Conservation (phyloP, 2,888 invertebrate genomes). For the Epinotia brunnichana region DNA sequence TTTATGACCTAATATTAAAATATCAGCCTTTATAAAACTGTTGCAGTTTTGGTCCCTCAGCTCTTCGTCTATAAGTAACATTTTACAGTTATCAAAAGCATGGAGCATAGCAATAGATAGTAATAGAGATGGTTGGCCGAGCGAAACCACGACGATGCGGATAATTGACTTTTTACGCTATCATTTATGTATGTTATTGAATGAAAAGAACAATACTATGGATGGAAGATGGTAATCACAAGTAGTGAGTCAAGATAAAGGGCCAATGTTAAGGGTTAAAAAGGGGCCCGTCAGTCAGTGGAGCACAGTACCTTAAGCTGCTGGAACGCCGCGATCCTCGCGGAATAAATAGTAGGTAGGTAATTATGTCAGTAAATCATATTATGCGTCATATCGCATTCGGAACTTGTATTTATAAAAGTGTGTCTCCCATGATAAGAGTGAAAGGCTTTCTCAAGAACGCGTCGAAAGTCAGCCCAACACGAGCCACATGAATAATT, state of each 20-base stretch:
- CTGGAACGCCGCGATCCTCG: too few relatives aligned
- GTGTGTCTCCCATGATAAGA: slow-evolving; percentile 67
- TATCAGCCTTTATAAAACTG: too few relatives aligned
- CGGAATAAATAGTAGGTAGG: too few relatives aligned
- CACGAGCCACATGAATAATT: slow-evolving; percentile 82
- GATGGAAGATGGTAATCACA: neutral
- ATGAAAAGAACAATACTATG: slow-evolving; percentile 21
- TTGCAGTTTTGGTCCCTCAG: too few relatives aligned
- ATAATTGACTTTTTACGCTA: slow-evolving; percentile 33
- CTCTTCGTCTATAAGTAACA: too few relatives aligned
- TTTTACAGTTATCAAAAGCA: slow-evolving; percentile 39
- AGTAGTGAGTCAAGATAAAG: slow-evolving; percentile 2
- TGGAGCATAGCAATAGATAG: slow-evolving; percentile 27
- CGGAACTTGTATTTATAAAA: slow-evolving; percentile 29
- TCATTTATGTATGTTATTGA: slow-evolving; percentile 11
- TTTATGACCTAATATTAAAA: too few relatives aligned
- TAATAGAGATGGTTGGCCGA: slow-evolving; percentile 22
- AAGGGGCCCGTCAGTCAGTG: too few relatives aligned
- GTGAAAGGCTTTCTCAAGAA: slow-evolving; percentile 82
- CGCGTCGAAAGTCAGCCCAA: slow-evolving; percentile 78
- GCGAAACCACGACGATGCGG: slow-evolving; percentile 31
- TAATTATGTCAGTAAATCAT: slow-evolving; percentile 9
- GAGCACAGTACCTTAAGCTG: too few relatives aligned
- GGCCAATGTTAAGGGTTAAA: too few relatives aligned
- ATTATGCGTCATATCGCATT: slow-evolving; percentile 29